Base-by-base conservation (phyloP, 2,888 invertebrate genomes). In the Agrypnus murinus region DNA sequence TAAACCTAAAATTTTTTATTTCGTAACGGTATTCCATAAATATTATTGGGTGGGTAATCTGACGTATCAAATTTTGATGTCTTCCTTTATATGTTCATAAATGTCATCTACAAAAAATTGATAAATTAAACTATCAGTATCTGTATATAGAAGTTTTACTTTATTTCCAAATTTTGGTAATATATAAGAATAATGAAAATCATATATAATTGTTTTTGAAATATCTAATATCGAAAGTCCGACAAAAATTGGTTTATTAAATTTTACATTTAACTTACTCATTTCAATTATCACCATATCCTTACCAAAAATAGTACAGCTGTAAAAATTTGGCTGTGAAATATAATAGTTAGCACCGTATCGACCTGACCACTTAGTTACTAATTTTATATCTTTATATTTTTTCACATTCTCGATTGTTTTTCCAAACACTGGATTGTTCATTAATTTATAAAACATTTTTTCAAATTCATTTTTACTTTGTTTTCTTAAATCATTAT, bases 361-460 rank as follows among this genome's bases (percentile, higher is more conserved):
- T 32, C 75, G 63, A 10, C 77, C 77, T 6, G 73, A 70, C 71
- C 75, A 78, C 81, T 72, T 40, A 9, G 71, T 75, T 5, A 77
- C 72, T 19, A 80, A 50, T 71, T 77, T 79, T 2, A 87, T 78
- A 70, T 82, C 78, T 9, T 81, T 75, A 72, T 80, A 77, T 53
- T 84, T 84, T 58, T 83, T 71, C n/a, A 83, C 80, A 77, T 85
- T 84, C 75, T 84, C 84, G 80, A 84, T 84, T 1, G 80, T 82
- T 77, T 85, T 86, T 9, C 78, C 79, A 66, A 75, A 81, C 31
- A 78, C 65, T 1, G 75, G 66, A 17, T 77, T 75, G 58, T 73
- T 74, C 46, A 71, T 57, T 25, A 74, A 38, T 71, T 66, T 70
- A 59, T 19, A 76, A 38, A 72, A 50, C 45, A 72, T 69, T 38